Base-by-base conservation (phyloP, 2,888 invertebrate genomes). In the Cryptus armator region DNA sequence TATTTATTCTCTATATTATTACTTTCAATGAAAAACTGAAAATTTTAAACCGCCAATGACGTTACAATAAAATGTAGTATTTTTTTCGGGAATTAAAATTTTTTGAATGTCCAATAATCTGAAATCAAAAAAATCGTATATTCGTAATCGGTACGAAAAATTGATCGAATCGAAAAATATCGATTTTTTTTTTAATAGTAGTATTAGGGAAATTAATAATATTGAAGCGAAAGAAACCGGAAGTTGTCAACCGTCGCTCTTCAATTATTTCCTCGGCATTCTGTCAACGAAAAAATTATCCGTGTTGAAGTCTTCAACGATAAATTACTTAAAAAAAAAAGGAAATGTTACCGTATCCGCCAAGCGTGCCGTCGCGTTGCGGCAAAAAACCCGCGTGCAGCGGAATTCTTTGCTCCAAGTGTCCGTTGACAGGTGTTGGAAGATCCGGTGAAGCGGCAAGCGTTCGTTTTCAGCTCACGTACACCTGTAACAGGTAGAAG, bases 401-500 rank as follows among this genome's bases (percentile, higher is more conserved):
- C 32, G 86, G 87, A 74, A 32, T 80, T 16, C 74, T 83, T 37
- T 87, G 89, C 53, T 82, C 87, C 72, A 84, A 87, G 14, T 88
- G 90, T 83, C 83, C 86, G 62, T 75, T 80, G 77, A 83, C 85
- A 59, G 80, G 77, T 75, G 81, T 84, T 76, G 29, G 86, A 56
- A 79, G 76, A 72, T 84, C 74, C 16, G 89, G 87, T 71, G 76
- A 86, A 43, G 85, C 37, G 24, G 66, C 89, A 12, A 64, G 80
- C 48, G 89, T 91, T 83, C 87, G 85, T 64, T 90, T 88, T 83
- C 89, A 90, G 75, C 84, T 89, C 76, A 89, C 89, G 53, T 90
- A 87, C 81, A 87, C 87, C n/a, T 87, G 90, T 83, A 85, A 91
- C 83, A 89, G 90, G 90, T 91, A 89, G 24, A 70, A 77, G 24